Percentiles rank a stretch among this genome's conserved stretches.
Conservation (phyloP, 1,140 invertebrate species). For the Leucophenga varia region DNA sequence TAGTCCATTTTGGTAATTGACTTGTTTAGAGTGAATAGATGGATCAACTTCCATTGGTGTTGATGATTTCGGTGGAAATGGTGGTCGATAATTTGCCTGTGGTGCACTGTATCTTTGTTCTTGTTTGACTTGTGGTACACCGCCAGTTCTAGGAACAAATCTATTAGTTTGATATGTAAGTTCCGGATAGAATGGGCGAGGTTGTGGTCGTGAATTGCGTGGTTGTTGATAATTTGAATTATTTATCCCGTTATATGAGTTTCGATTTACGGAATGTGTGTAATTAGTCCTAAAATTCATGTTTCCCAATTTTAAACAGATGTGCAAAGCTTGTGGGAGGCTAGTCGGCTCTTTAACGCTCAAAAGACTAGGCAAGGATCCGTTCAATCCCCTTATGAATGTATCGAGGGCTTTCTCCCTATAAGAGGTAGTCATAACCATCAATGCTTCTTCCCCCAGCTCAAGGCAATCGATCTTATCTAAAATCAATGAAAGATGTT, state of each 20-base stretch:
- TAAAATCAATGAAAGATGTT: constrained; percentile 1
- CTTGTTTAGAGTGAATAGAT: not conserved
- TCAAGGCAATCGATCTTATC: constrained; percentile 1
- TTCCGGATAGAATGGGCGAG: not conserved
- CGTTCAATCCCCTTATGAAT: constrained; percentile 1
- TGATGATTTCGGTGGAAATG: not conserved
- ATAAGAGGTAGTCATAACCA: not conserved
- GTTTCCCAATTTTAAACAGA: constrained; percentile 8
- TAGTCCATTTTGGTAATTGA: not conserved
- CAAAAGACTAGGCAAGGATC: not conserved
- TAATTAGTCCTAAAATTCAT: not conserved
- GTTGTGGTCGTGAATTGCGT: too few relatives aligned
- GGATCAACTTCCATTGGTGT: not conserved
- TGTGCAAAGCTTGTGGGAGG: constrained; percentile 4
- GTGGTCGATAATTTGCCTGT: not conserved
- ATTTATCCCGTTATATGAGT: not conserved
- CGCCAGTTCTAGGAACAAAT: too few relatives aligned
- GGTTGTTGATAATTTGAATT: not conserved
- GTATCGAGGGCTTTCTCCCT: constrained; percentile 11
- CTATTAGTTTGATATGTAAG: too few relatives aligned
- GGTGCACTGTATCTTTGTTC: too few relatives aligned
- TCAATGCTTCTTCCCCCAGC: not conserved
- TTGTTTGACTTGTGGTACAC: too few relatives aligned
- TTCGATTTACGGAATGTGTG: not conserved
- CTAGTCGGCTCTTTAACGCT: not conserved